A percentile compares a stretch with the other conserved stretches of the same genome.
phyloP scores from a whole-genome alignment of 2,888 invertebrate species.

The Lucinisca nassula region DNA sequence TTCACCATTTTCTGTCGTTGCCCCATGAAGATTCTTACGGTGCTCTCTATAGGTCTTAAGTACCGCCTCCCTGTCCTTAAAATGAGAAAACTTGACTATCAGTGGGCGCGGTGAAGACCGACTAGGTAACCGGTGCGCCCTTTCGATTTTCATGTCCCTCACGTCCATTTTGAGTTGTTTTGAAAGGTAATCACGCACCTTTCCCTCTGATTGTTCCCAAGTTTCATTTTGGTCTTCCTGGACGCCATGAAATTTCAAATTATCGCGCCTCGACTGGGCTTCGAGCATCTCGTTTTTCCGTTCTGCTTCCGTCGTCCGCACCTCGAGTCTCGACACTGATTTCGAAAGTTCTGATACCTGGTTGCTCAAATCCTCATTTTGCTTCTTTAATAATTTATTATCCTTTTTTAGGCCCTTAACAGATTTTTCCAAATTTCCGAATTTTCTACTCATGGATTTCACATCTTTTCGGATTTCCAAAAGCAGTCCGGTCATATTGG shows the following conservation, averaged over 20 bases:
- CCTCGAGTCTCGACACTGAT: not conserved
- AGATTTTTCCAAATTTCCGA: not conserved
- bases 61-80: not conserved
- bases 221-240: not conserved
- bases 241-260: not conserved
- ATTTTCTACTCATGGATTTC: not conserved
- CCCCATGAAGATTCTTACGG: no score
- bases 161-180: not conserved
- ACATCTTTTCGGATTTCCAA: not conserved
- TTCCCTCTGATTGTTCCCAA: not conserved
- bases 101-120: not conserved
- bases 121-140: conserved; percentile 1
- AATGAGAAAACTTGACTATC: not conserved
- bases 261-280: not conserved
- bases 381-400: not conserved
- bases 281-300: not conserved
- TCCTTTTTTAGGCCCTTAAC: not conserved
- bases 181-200: not conserved
- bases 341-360: not conserved
- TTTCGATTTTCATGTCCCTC: not conserved
- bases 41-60: not conserved
- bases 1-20: not conserved
- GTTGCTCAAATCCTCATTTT: not conserved
- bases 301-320: not conserved
- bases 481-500: not conserved